phyloP scores from a whole-genome alignment of 2,888 invertebrate species.

The Lamellibrachia columna region DNA sequence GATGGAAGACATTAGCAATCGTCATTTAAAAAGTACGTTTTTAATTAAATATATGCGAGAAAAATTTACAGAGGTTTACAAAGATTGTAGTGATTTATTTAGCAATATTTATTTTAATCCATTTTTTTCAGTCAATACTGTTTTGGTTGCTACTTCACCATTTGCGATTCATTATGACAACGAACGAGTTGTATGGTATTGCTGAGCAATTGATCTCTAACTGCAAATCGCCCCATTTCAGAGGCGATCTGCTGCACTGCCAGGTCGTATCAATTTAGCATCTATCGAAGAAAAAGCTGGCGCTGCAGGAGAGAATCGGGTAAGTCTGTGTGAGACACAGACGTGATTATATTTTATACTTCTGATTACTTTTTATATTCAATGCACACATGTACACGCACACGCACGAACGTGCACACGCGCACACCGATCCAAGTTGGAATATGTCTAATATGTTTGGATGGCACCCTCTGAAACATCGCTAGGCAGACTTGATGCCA shows the following conservation, averaged over 20 bases:
- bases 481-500: too few relatives aligned
- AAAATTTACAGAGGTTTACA: not conserved
- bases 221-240: not conserved
- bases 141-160: not conserved
- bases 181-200: not conserved
- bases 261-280: not conserved
- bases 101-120: too few relatives aligned
- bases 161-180: not conserved
- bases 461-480: too few relatives aligned
- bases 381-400: not conserved
- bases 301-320: not conserved
- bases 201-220: not conserved
- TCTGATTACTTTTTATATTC: not conserved
- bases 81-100: too few relatives aligned
- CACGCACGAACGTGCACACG: too few relatives aligned
- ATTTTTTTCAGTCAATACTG: not conserved
- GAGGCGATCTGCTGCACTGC: not conserved
- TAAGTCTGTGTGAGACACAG: not conserved
- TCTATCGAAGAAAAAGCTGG: not conserved
- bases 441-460: too few relatives aligned
- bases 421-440: too few relatives aligned
- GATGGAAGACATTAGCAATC: too few relatives aligned
- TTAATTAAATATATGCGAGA: not conserved
- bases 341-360: not conserved
- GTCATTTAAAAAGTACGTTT: not conserved